Evolutionary conservation across 2,888 invertebrate genomes (phyloP).

Genomic region (Xylota sylvarum): DNA sequence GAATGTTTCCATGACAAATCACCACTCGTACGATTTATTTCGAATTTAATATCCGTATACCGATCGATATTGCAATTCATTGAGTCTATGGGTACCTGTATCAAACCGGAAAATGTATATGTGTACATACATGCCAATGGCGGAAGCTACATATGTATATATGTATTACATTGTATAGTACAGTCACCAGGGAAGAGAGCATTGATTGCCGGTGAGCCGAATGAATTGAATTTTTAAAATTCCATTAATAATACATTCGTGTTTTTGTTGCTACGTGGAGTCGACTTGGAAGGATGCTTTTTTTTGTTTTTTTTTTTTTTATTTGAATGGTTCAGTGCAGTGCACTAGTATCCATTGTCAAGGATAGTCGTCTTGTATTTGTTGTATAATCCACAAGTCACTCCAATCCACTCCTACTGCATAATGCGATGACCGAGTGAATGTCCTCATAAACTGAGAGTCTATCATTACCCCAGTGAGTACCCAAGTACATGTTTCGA

Average conservation of each 20-base stretch:
- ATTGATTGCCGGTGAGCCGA: background rate
- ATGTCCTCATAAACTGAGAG: too few species aligned
- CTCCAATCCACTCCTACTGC: too few species aligned
- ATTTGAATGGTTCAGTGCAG: too few species aligned
- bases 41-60: background rate
- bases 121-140: too few species aligned
- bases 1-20: background rate
- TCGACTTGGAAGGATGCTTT: background rate
- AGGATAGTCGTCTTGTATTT: too few species aligned
- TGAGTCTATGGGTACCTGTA: background rate
- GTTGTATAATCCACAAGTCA: too few species aligned
- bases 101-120: background rate
- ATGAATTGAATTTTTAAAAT: slow-evolving; percentile 3
- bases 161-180: background rate
- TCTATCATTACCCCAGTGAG: too few species aligned
- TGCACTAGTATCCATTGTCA: background rate
- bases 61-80: background rate
- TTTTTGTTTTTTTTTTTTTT: too few species aligned
- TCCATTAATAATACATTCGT: background rate
- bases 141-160: background rate
- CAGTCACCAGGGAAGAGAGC: background rate
- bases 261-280: background rate
- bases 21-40: background rate
- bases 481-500: background rate
- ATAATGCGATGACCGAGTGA: too few species aligned